Evolutionary conservation across 2,888 invertebrate species (phyloP).

Genomic region (Xestia c-nigrum): DNA sequence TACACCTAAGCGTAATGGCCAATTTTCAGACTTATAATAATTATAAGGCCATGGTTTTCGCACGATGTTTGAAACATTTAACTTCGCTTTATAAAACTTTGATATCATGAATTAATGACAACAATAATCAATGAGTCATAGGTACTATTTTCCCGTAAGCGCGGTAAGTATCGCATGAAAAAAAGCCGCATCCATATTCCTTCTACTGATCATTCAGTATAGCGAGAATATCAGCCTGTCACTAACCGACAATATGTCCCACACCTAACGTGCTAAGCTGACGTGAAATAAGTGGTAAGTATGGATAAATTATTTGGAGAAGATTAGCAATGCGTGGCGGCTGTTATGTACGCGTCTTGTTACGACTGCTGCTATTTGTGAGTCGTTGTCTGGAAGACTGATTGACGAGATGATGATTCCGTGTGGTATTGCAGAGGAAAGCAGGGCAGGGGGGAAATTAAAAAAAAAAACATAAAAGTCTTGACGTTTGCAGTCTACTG

Average conservation of each 20-base stretch:
- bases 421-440: neutral
- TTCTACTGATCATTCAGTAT: neutral
- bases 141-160: neutral
- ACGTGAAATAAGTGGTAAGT: slow-evolving; percentile 33
- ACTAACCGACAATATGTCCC: slow-evolving; percentile 22
- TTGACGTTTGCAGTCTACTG: neutral
- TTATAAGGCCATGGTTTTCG: neutral
- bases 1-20: neutral
- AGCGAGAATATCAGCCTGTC: neutral
- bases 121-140: neutral
- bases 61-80: neutral
- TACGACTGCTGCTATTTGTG: slow-evolving; percentile 5
- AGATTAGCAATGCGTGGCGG: slow-evolving; percentile 38
- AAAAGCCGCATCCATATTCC: neutral
- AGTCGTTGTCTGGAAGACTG: neutral
- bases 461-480: neutral
- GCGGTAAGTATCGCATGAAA: neutral
- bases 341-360: slow-evolving; percentile 8
- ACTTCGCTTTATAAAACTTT: neutral
- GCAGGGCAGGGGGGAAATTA: neutral
- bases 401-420: neutral
- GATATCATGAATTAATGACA: neutral
- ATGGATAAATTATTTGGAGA: slow-evolving; percentile 32
- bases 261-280: slow-evolving; percentile 36
- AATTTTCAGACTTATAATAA: neutral